Conservation (phyloP, 2,888 invertebrate species). For the Acrobeloides nanus region DNA sequence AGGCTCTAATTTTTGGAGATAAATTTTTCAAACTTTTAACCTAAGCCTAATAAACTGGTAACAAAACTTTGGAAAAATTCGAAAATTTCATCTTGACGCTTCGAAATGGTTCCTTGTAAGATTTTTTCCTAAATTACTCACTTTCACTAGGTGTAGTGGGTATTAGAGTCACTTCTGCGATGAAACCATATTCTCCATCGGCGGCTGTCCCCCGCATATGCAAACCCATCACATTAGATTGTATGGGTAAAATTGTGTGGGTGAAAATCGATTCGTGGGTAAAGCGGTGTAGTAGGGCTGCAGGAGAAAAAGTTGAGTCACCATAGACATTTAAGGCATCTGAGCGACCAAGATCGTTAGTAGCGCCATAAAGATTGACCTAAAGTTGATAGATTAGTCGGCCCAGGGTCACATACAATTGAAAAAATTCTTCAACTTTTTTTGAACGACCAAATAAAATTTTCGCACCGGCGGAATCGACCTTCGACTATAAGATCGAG, state of each 20-base stretch:
- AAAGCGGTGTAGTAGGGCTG: constrained; percentile 28
- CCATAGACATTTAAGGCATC: constrained; percentile 42
- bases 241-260: constrained; percentile 14
- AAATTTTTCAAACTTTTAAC: no score
- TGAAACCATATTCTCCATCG: constrained; percentile 84
- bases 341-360: constrained; percentile 38
- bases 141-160: constrained; percentile 59
- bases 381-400: constrained; percentile 12
- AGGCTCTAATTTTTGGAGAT: no score
- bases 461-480: no score
- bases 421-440: constrained; percentile 4
- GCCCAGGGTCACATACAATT: neutral
- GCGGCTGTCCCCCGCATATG: constrained; percentile 70
- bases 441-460: no score
- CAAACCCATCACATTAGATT: constrained; percentile 11
- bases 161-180: constrained; percentile 88
- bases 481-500: no score
- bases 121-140: no score
- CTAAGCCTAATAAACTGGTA: no score
- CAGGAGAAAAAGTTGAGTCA: constrained; percentile 32
- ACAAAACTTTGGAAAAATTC: no score
- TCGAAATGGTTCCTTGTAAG: no score
- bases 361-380: constrained; percentile 41
- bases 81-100: no score
- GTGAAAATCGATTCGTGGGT: constrained; percentile 21